Evolutionary conservation across 2,888 invertebrate species (phyloP).

Genomic region (Girardia tigrina): DNA sequence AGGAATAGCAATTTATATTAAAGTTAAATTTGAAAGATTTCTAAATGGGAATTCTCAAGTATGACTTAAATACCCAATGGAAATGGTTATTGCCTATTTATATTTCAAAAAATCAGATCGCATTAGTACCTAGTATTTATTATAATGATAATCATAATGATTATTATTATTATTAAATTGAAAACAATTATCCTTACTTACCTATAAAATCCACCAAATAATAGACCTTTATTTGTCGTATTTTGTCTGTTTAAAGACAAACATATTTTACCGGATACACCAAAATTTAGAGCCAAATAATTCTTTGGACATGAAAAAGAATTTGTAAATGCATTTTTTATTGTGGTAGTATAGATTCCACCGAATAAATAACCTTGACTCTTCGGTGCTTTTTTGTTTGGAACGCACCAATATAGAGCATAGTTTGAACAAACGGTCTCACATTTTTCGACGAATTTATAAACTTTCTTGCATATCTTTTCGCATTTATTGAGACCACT

Average conservation of each 20-base stretch:
- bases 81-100: too few species aligned
- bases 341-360: constrained; percentile 40
- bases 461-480: too few species aligned
- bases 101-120: too few species aligned
- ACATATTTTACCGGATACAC: constrained; percentile 40
- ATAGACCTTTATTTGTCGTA: neutral
- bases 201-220: constrained; percentile 9
- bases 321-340: constrained; percentile 40
- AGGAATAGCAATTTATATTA: too few species aligned
- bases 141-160: too few species aligned
- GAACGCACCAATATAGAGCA: constrained; percentile 42
- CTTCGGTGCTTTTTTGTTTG: constrained; percentile 38
- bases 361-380: constrained; percentile 42
- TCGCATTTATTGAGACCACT: constrained; percentile 36
- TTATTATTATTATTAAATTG: too few species aligned
- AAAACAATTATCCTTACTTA: too few species aligned
- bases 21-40: too few species aligned
- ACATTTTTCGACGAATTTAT: too few species aligned
- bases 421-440: neutral
- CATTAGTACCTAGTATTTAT: too few species aligned
- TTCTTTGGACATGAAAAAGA: constrained; percentile 39
- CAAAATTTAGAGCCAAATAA: constrained; percentile 40
- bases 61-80: too few species aligned
- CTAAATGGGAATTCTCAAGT: too few species aligned
- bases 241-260: constrained; percentile 42